Evolutionary conservation across 2,888 invertebrate genomes (phyloP), one percentile per base, ranked within the genome.

Genomic region (Drosophila incognita): DNA sequence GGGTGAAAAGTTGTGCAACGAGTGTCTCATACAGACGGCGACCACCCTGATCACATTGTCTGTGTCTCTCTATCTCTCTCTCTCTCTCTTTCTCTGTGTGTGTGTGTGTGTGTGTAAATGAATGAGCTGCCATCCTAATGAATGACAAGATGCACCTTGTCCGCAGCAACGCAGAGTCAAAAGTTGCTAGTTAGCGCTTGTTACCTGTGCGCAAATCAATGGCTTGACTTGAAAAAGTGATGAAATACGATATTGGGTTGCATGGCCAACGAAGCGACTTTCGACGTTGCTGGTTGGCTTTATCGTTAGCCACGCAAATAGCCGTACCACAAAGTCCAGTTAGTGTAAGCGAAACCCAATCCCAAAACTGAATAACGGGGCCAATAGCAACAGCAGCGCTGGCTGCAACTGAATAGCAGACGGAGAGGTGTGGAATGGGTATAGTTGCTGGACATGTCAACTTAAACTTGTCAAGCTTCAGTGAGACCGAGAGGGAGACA

Each of bases 71-170:
- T n/a, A 4, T 35, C 4, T n/a, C 8, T 42, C 10, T 10, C 13
- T 35, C 0, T 4, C 0, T n/a, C 4, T 42, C 10, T 10, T 1
- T 35, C 0, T 4, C 0, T 21, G 0, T 13, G n/a, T 42, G 24
- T 13, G 33, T 18, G 31, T 24, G 18, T 13, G 10, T 40, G 13
- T 54, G 42, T 24, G n/a, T 74, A 80, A 86, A 86, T 83, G 77
- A 83, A 86, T 78, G 83, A 75, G 72, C 86, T 69, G 75, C 62
- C 62, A 86, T 71, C 64, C 76, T 89, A 87, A 86, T 86, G 83
- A 84, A 89, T 87, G 83, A 68, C 81, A 79, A 65, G 78, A 62
- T 59, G 29, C 69, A 52, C 35, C 57, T 51, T 56, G 74, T 36
- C 69, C 56, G 57, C 51, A 56, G 56, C 67, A 36, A 54, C 18